These are phyloP conservation scores for Argyrosomus japonicus DNA, from an alignment of 2,113 vertebrate genomes.

Conservation along the genomic window DNA sequence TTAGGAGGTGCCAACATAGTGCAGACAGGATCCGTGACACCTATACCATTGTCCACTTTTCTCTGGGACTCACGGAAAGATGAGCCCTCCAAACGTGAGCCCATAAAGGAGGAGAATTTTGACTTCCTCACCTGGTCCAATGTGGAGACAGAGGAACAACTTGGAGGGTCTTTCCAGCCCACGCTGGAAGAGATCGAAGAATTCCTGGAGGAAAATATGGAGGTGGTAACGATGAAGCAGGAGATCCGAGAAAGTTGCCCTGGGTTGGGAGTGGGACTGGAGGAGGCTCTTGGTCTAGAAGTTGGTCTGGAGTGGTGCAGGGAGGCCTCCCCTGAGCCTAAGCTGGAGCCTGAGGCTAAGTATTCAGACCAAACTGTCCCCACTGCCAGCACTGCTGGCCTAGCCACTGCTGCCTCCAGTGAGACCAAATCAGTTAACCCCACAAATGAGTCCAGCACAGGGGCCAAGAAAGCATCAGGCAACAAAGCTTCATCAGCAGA, in stretches of 20 bases:
- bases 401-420: conserved; percentile 62
- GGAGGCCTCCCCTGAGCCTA: conserved; percentile 73
- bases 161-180: conserved; percentile 88
- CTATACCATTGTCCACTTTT: conserved; percentile 71
- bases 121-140: conserved; percentile 86
- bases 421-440: conserved; percentile 75
- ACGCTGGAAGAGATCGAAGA: conserved; percentile 97
- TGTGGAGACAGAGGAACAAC: conserved; percentile 85
- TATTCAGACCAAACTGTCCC: conserved; percentile 85
- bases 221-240: conserved; percentile 85
- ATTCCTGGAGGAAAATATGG: conserved; percentile 97
- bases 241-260: conserved; percentile 80
- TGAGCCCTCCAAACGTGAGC: conserved; percentile 61
- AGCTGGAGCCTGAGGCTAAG: conserved; percentile 50
- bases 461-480: conserved; percentile 65
- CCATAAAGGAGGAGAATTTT: conserved; percentile 89
- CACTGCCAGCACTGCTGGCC: conserved; percentile 24
- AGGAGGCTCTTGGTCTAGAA: conserved; percentile 84
- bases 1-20: conserved; percentile 76
- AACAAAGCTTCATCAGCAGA: conserved; percentile 76
- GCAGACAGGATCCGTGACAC: conserved; percentile 39
- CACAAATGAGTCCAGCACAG: conserved; percentile 36
- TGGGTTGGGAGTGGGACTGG: conserved; percentile 69
- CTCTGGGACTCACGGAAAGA: conserved; percentile 87
- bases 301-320: conserved; percentile 82